Conservation (phyloP, 2,113 vertebrate genomes). For the Hemibagrus wyckioides region DNA sequence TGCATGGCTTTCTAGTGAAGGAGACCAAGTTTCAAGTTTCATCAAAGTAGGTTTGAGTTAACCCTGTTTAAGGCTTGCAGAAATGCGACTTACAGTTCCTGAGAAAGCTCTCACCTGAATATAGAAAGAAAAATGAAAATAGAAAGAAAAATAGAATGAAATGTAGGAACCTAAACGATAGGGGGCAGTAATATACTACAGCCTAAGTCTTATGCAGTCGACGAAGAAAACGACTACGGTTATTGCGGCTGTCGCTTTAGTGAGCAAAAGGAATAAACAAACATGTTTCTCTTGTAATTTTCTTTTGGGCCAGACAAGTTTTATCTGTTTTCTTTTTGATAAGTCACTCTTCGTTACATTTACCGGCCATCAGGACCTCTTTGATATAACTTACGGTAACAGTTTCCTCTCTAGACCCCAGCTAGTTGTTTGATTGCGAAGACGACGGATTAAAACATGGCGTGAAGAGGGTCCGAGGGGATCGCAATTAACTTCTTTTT, state of each 20-base stretch:
- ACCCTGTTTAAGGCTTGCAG: no score
- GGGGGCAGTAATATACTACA: conserved; percentile 46
- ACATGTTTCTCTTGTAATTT: conserved; percentile 35
- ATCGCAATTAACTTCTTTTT: background rate
- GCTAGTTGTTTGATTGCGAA: conserved; percentile 30
- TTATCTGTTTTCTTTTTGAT: background rate
- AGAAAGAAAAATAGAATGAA: background rate
- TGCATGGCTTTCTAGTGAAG: no score
- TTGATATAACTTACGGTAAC: background rate
- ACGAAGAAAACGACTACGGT: conserved; percentile 52
- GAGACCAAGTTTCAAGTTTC: no score
- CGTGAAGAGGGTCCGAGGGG: conserved; percentile 29
- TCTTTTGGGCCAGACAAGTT: background rate
- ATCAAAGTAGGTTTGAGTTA: no score
- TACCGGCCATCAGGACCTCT: background rate
- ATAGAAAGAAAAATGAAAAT: no score
- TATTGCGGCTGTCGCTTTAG: conserved; percentile 48
- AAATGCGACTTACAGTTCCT: no score
- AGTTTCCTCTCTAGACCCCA: background rate
- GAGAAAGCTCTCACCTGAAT: no score
- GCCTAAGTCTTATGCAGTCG: background rate
- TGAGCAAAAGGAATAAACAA: conserved; percentile 49
- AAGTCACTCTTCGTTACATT: background rate
- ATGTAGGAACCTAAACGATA: background rate
- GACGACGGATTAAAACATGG: conserved; percentile 51